Evolutionary conservation across 2,888 invertebrate species (phyloP), one percentile per base, ranked within the genome.

Genomic region (Poecilus cupreus): DNA sequence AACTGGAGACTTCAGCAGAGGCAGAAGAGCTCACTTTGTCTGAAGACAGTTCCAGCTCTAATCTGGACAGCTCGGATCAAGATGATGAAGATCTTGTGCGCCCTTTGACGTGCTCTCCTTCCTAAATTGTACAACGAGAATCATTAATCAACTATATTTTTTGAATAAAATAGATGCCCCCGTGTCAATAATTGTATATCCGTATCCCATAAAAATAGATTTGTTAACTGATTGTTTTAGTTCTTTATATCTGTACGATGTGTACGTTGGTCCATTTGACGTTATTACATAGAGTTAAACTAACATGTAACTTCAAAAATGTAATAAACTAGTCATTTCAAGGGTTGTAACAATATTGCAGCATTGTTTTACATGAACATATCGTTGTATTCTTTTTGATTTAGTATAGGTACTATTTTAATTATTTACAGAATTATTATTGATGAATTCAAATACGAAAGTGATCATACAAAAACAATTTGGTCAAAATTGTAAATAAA

Each of bases 51-150:
- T 72, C 80, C 8, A 72, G 72, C 13, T 80, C 80, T 2, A 72
- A 72, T 57, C 13, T 80, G 6, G 80, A 80, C 4, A 43, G 43
- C 20, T 80, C 80, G 0, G 80, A 80, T 39, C 39, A 37, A 24
- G 80, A 80, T 22, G 80, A 80, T 22, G 80, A 72, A 54, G 80
- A 72, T 72, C n/a, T 80, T 10, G 72, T 70, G 6, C 51, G 80
- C 10, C 80, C 80, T 6, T 51, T 80, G 11, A 57, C 80, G 18
- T 80, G 80, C 32, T 80, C 80, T 20, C 80, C 80, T 18, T 80
- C 80, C 22, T 80, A 80, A 80, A n/a, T 51, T 26, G 46, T 78
- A 80, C 80, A 80, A 51, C 80, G 72, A 80, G 32, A 22, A 43
- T 22, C 24, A 51, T 18, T 51, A 51, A 54, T 54, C 54, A 54